Evolutionary conservation across 1,140 invertebrate species (phyloP).

Genomic region (Catajapyx aquilonaris): DNA sequence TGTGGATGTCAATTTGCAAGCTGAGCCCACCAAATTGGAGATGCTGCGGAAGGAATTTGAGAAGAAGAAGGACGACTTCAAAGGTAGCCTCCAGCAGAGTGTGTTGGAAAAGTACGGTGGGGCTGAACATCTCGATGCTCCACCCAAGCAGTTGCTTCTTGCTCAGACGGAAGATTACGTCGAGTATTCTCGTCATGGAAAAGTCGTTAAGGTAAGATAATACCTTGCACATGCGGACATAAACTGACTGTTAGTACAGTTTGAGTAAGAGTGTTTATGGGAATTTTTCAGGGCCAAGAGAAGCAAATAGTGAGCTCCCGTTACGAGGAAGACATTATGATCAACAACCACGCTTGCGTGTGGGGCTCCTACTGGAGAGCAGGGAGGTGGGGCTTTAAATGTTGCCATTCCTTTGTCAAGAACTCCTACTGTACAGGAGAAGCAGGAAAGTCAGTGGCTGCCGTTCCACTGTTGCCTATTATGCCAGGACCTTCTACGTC

Average conservation of each 20-base stretch:
- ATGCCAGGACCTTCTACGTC: slow-evolving; percentile 12
- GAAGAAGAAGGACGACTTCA: slow-evolving; percentile 69
- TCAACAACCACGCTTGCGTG: slow-evolving; percentile 81
- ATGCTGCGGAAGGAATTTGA: slow-evolving; percentile 75
- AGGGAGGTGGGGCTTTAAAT: slow-evolving; percentile 87
- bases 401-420: slow-evolving; percentile 85
- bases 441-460: slow-evolving; percentile 31
- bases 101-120: slow-evolving; percentile 79
- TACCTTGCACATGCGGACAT: neutral
- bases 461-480: slow-evolving; percentile 5
- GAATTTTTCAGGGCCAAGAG: slow-evolving; percentile 49
- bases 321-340: slow-evolving; percentile 87
- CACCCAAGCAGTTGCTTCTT: slow-evolving; percentile 62
- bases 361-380: slow-evolving; percentile 91
- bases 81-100: slow-evolving; percentile 45
- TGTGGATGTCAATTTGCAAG: slow-evolving; percentile 86
- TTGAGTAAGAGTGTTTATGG: too few relatives aligned
- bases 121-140: slow-evolving; percentile 69
- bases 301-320: slow-evolving; percentile 63
- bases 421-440: slow-evolving; percentile 75
- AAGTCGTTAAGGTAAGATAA: slow-evolving; percentile 38
- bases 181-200: slow-evolving; percentile 86
- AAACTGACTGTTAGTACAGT: slow-evolving; percentile 1
- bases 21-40: slow-evolving; percentile 94
- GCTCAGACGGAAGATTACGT: slow-evolving; percentile 92